Percentiles rank a stretch among this genome's conserved stretches.
Evolutionary conservation across 2,888 invertebrate species (phyloP).

Genomic region (Hirudinaria manillensis): DNA sequence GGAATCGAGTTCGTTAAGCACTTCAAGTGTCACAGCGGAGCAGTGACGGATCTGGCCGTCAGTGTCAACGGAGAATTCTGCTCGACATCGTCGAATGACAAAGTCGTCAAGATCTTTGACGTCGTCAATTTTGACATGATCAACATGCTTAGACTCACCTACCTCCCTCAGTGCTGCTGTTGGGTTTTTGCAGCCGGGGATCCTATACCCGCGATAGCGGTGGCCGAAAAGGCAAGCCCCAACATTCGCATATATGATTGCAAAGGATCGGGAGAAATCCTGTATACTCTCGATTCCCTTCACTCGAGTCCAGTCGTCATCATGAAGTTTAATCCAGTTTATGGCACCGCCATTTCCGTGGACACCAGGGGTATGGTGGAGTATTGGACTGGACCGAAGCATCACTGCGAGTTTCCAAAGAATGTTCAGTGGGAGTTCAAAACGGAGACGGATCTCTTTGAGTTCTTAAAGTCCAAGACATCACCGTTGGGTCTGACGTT

Average conservation of each 20-base stretch:
- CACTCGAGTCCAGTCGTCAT: slow-evolving; percentile 76
- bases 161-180: slow-evolving; percentile 61
- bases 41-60: slow-evolving; percentile 72
- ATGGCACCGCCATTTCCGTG: background rate
- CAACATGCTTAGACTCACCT: slow-evolving; percentile 85
- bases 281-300: slow-evolving; percentile 72
- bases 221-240: slow-evolving; percentile 60
- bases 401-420: slow-evolving; percentile 79
- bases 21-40: slow-evolving; percentile 80
- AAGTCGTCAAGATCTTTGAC: slow-evolving; percentile 91
- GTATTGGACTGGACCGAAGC: slow-evolving; percentile 86
- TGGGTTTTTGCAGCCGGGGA: slow-evolving; percentile 89
- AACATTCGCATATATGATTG: slow-evolving; percentile 85
- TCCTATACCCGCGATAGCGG: slow-evolving; percentile 74
- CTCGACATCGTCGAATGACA: slow-evolving; percentile 82
- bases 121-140: slow-evolving; percentile 98
- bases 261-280: slow-evolving; percentile 66
- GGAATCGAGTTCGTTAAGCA: slow-evolving; percentile 99
- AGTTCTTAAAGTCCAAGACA: slow-evolving; percentile 69
- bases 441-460: slow-evolving; percentile 89
- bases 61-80: slow-evolving; percentile 81
- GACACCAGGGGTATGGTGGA: slow-evolving; percentile 75
- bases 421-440: slow-evolving; percentile 76
- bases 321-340: slow-evolving; percentile 59
- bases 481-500: slow-evolving; percentile 61